Base-by-base conservation (phyloP, 2,888 invertebrate species). In the Sphinx pinastri region DNA sequence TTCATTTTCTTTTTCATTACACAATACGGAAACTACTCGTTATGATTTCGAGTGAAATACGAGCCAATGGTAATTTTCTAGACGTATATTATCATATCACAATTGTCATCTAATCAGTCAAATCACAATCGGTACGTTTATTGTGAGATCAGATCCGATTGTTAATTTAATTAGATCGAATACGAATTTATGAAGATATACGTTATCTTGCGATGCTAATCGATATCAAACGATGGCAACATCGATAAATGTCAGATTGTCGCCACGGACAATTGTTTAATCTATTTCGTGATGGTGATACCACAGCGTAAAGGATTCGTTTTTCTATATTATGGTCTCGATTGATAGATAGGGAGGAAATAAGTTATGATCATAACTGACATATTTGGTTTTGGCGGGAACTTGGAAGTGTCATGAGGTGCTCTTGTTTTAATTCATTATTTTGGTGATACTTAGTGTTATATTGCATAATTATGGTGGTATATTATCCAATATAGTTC, bases 111-210 rank as follows among this genome's bases (percentile, higher is more conserved):
- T 81, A 70, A 84, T 84, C 81, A n/a, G 11, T 0, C 12, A 38
- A 16, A 81, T 83, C 73, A 70, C 70, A 69, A 73, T 78, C 81
- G 79, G 77, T 71, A 75, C 79, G 76, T 84, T 81, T 81, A 77
- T 79, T 78, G 75, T 77, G 73, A 74, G 74, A 81, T 79, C 77
- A 74, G 78, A 80, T 82, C 76, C 72, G 76, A 75, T 77, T 81
- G 81, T 80, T 78, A 82, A 84, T 78, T 84, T 81, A 84, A 84
- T 84, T 82, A 83, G 78, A 83, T 82, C 79, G 74, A 79, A 80
- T 79, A 75, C 75, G 74, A 79, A 78, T 79, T 78, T 79, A 80
- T 77, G 72, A 75, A 74, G 82, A 76, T 77, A 75, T 73, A 63
- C 19, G 13, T 63, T 63, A 74, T 76, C 75, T 68, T 60, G 49